These are phyloP conservation scores for Villa cingulata DNA, from an alignment of 2,888 invertebrate genomes.

Conservation along the genomic window DNA sequence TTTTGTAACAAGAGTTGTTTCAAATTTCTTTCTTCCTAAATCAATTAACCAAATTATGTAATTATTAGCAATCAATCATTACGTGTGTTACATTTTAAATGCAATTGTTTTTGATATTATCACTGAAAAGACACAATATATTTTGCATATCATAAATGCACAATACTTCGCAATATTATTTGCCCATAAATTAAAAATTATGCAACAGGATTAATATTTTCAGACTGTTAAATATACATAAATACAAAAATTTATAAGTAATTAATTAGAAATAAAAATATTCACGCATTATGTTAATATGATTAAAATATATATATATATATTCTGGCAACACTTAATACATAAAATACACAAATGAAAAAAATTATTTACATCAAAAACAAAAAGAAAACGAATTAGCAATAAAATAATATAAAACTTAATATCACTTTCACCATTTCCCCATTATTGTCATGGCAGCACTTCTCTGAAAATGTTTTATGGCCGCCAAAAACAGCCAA, in stretches of 20 bases:
- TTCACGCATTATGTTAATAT: too few species aligned
- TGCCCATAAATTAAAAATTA: neutral
- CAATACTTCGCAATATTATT: too few species aligned
- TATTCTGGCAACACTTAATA: neutral
- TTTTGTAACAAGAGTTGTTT: too few species aligned
- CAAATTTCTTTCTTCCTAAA: too few species aligned
- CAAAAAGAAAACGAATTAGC: neutral
- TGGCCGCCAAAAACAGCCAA: slow-evolving; percentile 10
- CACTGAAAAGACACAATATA: too few species aligned
- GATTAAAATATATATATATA: neutral
- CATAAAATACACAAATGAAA: neutral
- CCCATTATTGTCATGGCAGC: slow-evolving; percentile 9
- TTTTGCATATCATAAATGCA: too few species aligned
- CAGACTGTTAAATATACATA: neutral
- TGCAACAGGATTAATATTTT: neutral
- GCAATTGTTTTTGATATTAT: too few species aligned
- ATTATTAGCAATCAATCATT: too few species aligned
- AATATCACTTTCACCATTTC: slow-evolving; percentile 9
- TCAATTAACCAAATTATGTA: too few species aligned
- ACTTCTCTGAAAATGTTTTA: slow-evolving; percentile 12
- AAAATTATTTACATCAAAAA: neutral
- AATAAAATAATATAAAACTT: neutral
- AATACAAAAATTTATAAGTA: too few species aligned
- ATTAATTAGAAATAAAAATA: too few species aligned
- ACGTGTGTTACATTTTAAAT: too few species aligned